Base-by-base conservation (phyloP, 2,888 invertebrate genomes). In the Elmis aenea region DNA sequence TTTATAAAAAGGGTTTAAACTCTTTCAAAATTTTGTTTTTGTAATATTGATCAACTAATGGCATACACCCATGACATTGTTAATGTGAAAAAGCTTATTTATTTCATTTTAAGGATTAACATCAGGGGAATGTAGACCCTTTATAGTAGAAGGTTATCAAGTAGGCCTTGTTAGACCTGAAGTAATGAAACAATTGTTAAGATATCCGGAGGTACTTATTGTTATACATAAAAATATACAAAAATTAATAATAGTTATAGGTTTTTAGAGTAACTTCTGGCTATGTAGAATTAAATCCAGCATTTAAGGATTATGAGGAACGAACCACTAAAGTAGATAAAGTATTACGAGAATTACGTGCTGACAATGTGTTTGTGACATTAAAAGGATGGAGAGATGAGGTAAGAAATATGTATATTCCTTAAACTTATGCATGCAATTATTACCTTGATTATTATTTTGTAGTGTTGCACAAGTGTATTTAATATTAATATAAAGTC, bases 351-450 rank as follows among this genome's bases (percentile, higher is more conserved):
- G 79, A 85, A 61, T 73, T 92, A 60, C 75, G 83, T 42, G 77
- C 76, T 45, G 80, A 87, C 54, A 81, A 85, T 58, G 76, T 80
- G 51, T 85, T 92, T 62, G 74, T 83, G 47, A 85, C 93, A 24
- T 70, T 92, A 5, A 82, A 83, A 61, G 93, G 94, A 10, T 95
- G 94, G 94, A 76, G 94, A 62, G 85, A 94, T 73, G 94, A 95
- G 79, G 87, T 87, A 66, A 53, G 42, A 34, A 34, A 24, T 18
- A n/a, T n/a, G n/a, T n/a, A n/a, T n/a, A n/a, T n/a, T n/a, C n/a
- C n/a, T n/a, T n/a, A n/a, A n/a, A n/a, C n/a, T n/a, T n/a, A 2
- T 13, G 5, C 2, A 10, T 25, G 3, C 6, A 25, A 11, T 25
- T 6, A 6, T 26, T 26, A 18, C 5, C 8, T 18, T 18, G 18